Percentiles rank a stretch among this genome's conserved stretches.
phyloP scores from a whole-genome alignment of 2,113 vertebrate species.

The Gallinago paraguaiae region DNA sequence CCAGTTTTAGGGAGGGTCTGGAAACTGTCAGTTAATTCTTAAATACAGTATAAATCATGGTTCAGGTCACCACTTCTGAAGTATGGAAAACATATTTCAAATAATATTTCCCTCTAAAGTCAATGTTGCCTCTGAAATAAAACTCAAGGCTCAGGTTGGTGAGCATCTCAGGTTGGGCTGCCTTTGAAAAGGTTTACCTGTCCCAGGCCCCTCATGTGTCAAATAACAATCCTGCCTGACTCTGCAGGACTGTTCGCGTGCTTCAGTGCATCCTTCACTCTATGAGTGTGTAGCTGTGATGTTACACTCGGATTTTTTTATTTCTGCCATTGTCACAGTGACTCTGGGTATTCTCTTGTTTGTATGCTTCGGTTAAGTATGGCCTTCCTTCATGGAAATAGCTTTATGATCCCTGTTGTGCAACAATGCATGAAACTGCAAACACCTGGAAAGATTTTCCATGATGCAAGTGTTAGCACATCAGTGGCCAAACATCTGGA shows the following conservation, averaged over 20 bases:
- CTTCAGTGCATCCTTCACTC: not conserved
- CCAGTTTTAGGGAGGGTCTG: not conserved
- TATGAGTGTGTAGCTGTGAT: fast-evolving
- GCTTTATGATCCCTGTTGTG: slow-evolving; percentile 25
- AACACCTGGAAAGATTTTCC: slow-evolving; percentile 65
- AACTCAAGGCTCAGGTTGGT: not conserved
- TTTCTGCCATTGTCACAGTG: not conserved
- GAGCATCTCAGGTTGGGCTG: not conserved
- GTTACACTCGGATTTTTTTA: fast-evolving
- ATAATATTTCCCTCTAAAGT: not conserved
- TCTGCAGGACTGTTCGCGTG: not conserved
- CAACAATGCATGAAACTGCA: slow-evolving; percentile 52
- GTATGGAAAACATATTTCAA: not conserved
- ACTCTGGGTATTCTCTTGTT: not conserved
- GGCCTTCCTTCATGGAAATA: slow-evolving; percentile 2
- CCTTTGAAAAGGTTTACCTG: not conserved
- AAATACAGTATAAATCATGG: not conserved
- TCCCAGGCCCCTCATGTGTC: not conserved
- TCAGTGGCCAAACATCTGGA: slow-evolving; percentile 43
- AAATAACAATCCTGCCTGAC: not conserved
- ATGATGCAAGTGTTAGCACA: not conserved
- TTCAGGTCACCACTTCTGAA: not conserved
- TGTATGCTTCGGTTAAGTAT: not conserved
- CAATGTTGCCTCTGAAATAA: not conserved
- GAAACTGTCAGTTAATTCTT: not conserved